Conservation (phyloP, 2,888 invertebrate genomes). For the Chalcis sispes region DNA sequence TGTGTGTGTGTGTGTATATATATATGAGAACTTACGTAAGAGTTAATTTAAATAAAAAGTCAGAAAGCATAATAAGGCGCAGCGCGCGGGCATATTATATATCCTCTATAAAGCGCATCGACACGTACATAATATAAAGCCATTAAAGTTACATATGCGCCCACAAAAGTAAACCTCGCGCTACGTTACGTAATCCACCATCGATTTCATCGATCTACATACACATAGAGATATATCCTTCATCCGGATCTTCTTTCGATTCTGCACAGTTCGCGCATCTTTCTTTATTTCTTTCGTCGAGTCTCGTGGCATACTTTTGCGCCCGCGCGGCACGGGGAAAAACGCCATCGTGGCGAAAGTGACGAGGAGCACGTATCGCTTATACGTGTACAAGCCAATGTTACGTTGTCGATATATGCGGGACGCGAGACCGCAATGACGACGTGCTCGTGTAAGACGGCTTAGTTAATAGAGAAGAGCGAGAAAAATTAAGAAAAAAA, state of each 20-base stretch:
- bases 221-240: slow-evolving; percentile 6
- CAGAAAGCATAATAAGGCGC: slow-evolving; percentile 12
- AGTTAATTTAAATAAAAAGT: slow-evolving; percentile 38
- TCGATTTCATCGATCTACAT: slow-evolving; percentile 1
- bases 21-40: no score
- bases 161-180: no score
- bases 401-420: slow-evolving; percentile 43
- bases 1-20: no score
- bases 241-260: slow-evolving; percentile 15
- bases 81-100: no score
- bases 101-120: no score
- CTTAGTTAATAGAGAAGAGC: background rate
- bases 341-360: slow-evolving; percentile 34
- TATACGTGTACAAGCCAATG: background rate
- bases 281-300: background rate
- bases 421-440: background rate
- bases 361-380: slow-evolving; percentile 29
- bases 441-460: background rate
- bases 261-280: background rate
- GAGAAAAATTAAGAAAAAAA: background rate
- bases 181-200: background rate
- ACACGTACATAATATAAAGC: no score
- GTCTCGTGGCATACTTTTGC: slow-evolving; percentile 46
- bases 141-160: no score
- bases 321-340: no score